A percentile compares a stretch with the other conserved stretches of the same genome.
phyloP scores from a whole-genome alignment of 2,113 vertebrate genomes.

The Diglossa brunneiventris region DNA sequence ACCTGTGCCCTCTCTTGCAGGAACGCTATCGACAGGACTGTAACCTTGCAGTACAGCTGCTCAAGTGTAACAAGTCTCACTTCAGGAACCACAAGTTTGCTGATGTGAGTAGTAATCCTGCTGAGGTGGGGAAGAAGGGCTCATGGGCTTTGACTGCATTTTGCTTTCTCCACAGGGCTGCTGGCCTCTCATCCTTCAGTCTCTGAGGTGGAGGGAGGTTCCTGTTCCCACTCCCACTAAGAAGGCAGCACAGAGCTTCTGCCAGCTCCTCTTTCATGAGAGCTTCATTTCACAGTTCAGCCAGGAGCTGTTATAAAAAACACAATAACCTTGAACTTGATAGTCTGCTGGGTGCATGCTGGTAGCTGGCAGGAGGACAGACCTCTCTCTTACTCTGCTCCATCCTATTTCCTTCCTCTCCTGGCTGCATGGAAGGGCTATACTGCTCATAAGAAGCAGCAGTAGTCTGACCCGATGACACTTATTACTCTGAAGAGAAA shows the following conservation, averaged over 20 bases:
- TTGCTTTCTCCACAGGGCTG: not conserved
- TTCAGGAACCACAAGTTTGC: conserved; percentile 98
- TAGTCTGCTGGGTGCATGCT: conserved; percentile 25
- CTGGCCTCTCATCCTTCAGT: not conserved
- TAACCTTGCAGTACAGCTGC: conserved; percentile 94
- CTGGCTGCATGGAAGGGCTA: not conserved
- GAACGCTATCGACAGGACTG: conserved; percentile 96
- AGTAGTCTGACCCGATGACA: not conserved
- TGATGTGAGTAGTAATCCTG: conserved; percentile 84
- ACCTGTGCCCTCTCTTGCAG: conserved; percentile 68
- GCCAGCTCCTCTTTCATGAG: conserved; percentile 32
- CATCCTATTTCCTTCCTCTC: not conserved
- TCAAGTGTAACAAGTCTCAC: conserved; percentile 98
- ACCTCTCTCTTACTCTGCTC: not conserved
- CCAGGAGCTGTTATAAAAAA: conserved; percentile 51
- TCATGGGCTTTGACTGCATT: not conserved
- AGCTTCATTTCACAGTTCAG: conserved; percentile 44
- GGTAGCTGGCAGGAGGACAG: conserved; percentile 8
- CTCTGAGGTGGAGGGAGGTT: not conserved
- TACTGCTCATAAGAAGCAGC: not conserved
- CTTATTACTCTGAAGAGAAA: not conserved
- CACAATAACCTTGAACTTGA: conserved; percentile 59
- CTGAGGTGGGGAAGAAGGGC: not conserved
- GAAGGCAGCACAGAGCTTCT: conserved; percentile 2
- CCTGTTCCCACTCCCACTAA: not conserved